Evolutionary conservation across 1,140 invertebrate species (phyloP), one percentile per base, ranked within the genome.

Genomic region (Thrips palmi): DNA sequence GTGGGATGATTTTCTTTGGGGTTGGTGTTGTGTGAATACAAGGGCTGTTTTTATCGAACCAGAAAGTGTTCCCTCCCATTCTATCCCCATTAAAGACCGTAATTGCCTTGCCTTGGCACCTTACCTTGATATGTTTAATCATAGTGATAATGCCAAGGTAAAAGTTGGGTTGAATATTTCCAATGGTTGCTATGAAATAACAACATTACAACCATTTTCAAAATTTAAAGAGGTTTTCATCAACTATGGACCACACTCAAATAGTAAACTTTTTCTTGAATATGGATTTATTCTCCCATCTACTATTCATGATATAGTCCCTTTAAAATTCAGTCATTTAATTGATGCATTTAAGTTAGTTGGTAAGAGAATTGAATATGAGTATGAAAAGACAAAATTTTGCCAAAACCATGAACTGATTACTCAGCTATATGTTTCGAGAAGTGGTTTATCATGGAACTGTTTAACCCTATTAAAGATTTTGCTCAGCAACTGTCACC

Each of bases 81-180:
- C 28, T 14, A 35, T 50, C 30, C 39, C 32, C 12, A 33, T 46
- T 6, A 33, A 41, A 8, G 47, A 56, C 43, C 45, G 54, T 23
- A 58, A 65, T 32, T 45, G 35, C 46, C 48, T 63, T 36, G 70
- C 70, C 4, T 47, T 75, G 15, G 67, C 64, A n/a, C 73, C 72
- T 14, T 68, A 63, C 43, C 54, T 76, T 1, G 73, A 75, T 52
- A 53, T 74, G 43, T 53, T 74, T 8, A 74, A 74, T 52, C 71
- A 74, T 50, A 60, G 56, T 3, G 43, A 52, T 31, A 23, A 45
- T 21, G 44, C 49, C 11, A 41, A 45, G 37, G 49, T 52, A 30
- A 34, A 46, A 36, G 46, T 42, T 1, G 41, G 39, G 14, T 37
- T 49, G 12, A 37, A 41, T 37, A 30, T 37, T 19, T 34, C 37